These are phyloP conservation scores for Silurus meridionalis DNA, from an alignment of 2,113 vertebrate species.

Conservation along the genomic window DNA sequence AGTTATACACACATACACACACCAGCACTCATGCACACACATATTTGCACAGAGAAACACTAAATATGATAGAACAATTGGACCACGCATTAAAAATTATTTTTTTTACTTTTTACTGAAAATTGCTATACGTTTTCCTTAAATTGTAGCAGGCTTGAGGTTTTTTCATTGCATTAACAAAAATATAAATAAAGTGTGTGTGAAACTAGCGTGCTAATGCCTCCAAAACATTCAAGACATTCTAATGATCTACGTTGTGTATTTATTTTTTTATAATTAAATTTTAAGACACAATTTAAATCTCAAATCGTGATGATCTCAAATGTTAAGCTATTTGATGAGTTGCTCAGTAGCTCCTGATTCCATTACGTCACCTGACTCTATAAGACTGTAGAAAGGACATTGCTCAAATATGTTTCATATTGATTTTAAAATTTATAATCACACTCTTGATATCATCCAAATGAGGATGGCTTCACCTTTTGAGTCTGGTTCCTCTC, in stretches of 20 bases:
- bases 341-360: too few relatives aligned
- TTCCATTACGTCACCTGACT: too few relatives aligned
- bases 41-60: not conserved
- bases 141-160: not conserved
- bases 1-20: not conserved
- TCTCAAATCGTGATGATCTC: too few relatives aligned
- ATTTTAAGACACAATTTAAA: not conserved
- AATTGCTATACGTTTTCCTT: not conserved
- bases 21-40: not conserved
- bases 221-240: not conserved
- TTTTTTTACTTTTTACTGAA: not conserved
- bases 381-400: too few relatives aligned
- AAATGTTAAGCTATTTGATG: too few relatives aligned
- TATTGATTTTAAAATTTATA: too few relatives aligned
- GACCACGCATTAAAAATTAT: not conserved
- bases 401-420: too few relatives aligned
- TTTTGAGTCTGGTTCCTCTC: too few relatives aligned
- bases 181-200: not conserved
- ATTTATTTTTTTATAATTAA: not conserved
- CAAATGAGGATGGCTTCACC: too few relatives aligned
- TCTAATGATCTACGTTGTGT: not conserved
- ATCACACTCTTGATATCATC: too few relatives aligned
- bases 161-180: not conserved
- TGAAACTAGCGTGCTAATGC: not conserved
- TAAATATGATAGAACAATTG: not conserved